These are phyloP conservation scores for Sphaerophoria rueppellii DNA, from an alignment of 2,888 invertebrate species.

Conservation along the genomic window DNA sequence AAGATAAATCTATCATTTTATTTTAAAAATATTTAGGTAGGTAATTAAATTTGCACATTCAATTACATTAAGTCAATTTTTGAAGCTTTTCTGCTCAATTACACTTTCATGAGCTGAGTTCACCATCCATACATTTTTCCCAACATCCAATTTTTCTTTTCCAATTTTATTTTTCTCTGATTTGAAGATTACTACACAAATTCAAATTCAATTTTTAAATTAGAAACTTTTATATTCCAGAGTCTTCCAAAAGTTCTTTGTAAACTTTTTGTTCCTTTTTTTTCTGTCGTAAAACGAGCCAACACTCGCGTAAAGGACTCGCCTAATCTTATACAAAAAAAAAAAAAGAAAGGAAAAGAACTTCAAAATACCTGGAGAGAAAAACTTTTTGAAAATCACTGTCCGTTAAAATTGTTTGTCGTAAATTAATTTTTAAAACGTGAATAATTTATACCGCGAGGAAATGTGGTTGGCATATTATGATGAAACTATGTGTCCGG, in stretches of 20 bases:
- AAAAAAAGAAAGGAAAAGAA: constrained; percentile 1
- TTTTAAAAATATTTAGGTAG: constrained; percentile 6
- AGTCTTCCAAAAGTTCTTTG: constrained; percentile 34
- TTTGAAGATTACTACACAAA: constrained; percentile 68
- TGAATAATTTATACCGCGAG: constrained; percentile 66
- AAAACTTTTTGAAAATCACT: constrained; percentile 75
- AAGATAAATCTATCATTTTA: constrained; percentile 35
- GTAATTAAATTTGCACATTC: constrained; percentile 61
- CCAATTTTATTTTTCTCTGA: constrained; percentile 49
- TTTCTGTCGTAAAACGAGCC: constrained; percentile 17
- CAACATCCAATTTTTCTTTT: constrained; percentile 34
- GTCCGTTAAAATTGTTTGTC: constrained; percentile 78
- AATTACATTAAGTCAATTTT: constrained; percentile 61
- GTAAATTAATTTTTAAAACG: constrained; percentile 76
- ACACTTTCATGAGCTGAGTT: constrained; percentile 69
- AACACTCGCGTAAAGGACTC: constrained; percentile 19
- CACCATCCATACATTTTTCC: constrained; percentile 9
- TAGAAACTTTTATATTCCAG: constrained; percentile 66
- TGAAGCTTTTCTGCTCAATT: constrained; percentile 64
- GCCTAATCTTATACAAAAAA: not conserved
- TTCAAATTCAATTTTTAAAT: constrained; percentile 71
- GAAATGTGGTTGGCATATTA: constrained; percentile 61
- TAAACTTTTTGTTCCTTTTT: constrained; percentile 41
- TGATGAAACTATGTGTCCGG: constrained; percentile 49
- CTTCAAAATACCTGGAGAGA: constrained; percentile 59